Conservation (phyloP, 1,140 invertebrate genomes). For the Drosophila pectinifera region DNA sequence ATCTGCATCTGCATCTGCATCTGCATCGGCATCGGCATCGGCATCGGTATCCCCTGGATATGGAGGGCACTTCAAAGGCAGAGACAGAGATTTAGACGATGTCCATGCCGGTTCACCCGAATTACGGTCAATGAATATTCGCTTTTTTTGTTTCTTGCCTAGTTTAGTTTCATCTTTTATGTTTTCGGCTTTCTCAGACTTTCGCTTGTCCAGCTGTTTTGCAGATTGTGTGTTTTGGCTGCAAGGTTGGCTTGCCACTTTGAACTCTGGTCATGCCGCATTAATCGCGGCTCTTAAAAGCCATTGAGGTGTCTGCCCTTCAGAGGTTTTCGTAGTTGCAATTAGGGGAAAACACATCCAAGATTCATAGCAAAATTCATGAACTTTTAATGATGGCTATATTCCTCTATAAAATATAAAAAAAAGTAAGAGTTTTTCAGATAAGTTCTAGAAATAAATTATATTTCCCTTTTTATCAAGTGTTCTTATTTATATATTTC, state of each 20-base stretch:
- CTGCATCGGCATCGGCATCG: constrained; percentile 15
- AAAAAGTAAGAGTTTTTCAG: not conserved
- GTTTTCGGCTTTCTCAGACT: constrained; percentile 7
- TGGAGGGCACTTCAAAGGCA: constrained; percentile 68
- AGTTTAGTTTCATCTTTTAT: constrained; percentile 1
- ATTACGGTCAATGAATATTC: constrained; percentile 34
- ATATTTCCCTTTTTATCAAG: too few species aligned
- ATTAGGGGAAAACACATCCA: constrained; percentile 2
- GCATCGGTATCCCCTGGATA: constrained; percentile 7
- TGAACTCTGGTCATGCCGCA: constrained; percentile 63
- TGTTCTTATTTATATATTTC: too few species aligned
- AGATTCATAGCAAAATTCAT: not conserved
- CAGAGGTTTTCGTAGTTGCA: not conserved
- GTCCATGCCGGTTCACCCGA: constrained; percentile 46
- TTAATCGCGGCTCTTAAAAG: constrained; percentile 2
- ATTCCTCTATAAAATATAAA: not conserved
- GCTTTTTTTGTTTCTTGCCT: constrained; percentile 22
- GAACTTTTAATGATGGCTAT: too few species aligned
- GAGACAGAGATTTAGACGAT: constrained; percentile 49
- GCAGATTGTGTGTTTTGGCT: constrained; percentile 11
- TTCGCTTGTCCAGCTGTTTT: constrained; percentile 34
- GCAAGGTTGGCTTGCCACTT: constrained; percentile 49
- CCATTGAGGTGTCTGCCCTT: constrained; percentile 9
- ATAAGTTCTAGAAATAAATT: too few species aligned
- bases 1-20: constrained; percentile 11